Evolutionary conservation across 1,140 invertebrate species (phyloP), one percentile per base, ranked within the genome.

Genomic region (Drosophila ficusphila): DNA sequence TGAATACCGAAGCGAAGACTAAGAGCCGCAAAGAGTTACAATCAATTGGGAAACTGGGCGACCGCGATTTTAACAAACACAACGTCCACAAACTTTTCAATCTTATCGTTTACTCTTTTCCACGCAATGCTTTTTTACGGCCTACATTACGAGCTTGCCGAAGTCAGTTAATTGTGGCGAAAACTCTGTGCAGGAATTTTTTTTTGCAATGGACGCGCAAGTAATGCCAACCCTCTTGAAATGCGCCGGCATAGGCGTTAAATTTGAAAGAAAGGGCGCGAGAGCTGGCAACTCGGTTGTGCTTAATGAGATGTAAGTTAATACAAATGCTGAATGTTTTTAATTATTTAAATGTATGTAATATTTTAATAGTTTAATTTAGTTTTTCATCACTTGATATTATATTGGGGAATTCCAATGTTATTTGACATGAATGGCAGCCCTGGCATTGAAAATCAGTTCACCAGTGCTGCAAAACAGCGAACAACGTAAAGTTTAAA

Each of bases 201-300:
- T 42, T 79, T 83, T 78, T 76, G 76, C 81, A 83, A 83, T 78
- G 76, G 79, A 83, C 79, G 79, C 79, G 79, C 79, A 78, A 51
- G 25, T 44, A 1, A 51, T 83, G 79, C 75, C 79, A 83, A 83
- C 29, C 39, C 25, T n/a, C 18, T 31, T 12, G n/a, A 23, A 29
- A 31, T 11, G 21, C 34, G 25, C 44, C 18, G 42, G 29, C 14
- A 18, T 19, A 62, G 41, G 54, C 69, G 79, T 83, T 83, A 83
- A 42, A 47, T 83, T 83, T 61, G 42, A 83, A 83, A 29, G 60
- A n/a, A 2, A 19, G 14, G 14, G 23, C 6, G 14, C 34, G 5
- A 47, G 47, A 9, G 0, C 39, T 72, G 68, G 1, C 69, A 48
- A 51, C 54, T 71, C 7, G 21, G 3, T 69, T 16, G 19, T 11